Percentiles rank a stretch among this genome's conserved stretches.
Evolutionary conservation across 1,140 invertebrate genomes (phyloP).

Genomic region (Plodia interpunctella): DNA sequence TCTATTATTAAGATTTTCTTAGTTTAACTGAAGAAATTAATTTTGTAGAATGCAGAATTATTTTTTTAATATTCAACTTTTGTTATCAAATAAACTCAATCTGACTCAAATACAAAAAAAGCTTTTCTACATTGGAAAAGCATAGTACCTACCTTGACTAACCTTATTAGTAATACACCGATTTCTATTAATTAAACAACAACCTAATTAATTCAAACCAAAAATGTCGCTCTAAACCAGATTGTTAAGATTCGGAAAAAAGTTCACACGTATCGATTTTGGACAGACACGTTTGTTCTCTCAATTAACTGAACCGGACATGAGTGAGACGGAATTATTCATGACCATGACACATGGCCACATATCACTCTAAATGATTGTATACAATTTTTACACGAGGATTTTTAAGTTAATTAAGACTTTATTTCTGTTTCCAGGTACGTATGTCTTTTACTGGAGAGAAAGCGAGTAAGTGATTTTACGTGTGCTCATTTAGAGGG

Average conservation of each 20-base stretch:
- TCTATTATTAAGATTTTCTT: no score
- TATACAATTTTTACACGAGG: slow-evolving; percentile 45
- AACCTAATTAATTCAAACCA: slow-evolving; percentile 1
- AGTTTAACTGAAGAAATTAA: no score
- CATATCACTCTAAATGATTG: slow-evolving; percentile 51
- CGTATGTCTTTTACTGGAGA: slow-evolving; percentile 15
- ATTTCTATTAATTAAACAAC: slow-evolving; percentile 3
- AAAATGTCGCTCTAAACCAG: slow-evolving; percentile 2
- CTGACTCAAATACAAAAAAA: neutral
- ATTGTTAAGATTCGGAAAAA: slow-evolving; percentile 41
- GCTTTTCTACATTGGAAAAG: no score
- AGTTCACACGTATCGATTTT: slow-evolving; percentile 52
- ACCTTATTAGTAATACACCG: neutral
- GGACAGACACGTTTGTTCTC: slow-evolving; percentile 57
- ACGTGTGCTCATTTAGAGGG: slow-evolving; percentile 3
- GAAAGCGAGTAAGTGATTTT: slow-evolving; percentile 16
- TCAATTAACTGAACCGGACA: slow-evolving; percentile 63
- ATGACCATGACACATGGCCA: slow-evolving; percentile 12
- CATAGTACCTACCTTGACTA: neutral
- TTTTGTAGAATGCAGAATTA: no score
- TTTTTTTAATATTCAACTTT: no score
- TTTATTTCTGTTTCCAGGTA: slow-evolving; percentile 34
- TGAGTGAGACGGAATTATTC: slow-evolving; percentile 23
- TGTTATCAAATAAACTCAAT: neutral
- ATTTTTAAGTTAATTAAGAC: slow-evolving; percentile 40